phyloP scores from a whole-genome alignment of 2,888 invertebrate species.

The Icerya purchasi region DNA sequence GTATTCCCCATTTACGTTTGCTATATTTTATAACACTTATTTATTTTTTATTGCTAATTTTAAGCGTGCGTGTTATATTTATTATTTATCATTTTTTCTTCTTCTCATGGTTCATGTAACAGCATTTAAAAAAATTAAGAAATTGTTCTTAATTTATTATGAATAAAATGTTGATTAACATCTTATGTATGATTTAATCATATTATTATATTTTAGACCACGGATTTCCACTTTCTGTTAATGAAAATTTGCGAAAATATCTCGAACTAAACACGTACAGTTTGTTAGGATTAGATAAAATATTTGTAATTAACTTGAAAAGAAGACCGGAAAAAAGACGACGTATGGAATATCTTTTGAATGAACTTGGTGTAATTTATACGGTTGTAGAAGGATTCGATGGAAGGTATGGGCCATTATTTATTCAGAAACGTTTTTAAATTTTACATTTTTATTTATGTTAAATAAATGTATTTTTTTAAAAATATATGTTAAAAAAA shows the following conservation, averaged over 20 bases:
- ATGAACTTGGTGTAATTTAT: slow-evolving; percentile 59
- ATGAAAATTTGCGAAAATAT: slow-evolving; percentile 22
- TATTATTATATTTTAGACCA: slow-evolving; percentile 24
- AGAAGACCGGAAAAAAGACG: slow-evolving; percentile 54
- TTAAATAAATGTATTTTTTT: not conserved
- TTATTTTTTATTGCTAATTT: no score
- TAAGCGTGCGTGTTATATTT: no score
- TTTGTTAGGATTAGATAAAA: slow-evolving; percentile 48
- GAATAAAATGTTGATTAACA: no score
- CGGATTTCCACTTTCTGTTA: slow-evolving; percentile 23
- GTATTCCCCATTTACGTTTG: no score
- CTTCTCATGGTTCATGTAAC: no score
- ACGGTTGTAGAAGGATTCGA: slow-evolving; percentile 64
- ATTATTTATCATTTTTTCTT: no score
- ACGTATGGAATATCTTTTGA: slow-evolving; percentile 59
- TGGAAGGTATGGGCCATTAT: slow-evolving; percentile 43
- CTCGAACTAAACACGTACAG: slow-evolving; percentile 22
- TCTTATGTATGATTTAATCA: no score
- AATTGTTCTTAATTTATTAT: no score
- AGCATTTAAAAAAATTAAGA: no score
- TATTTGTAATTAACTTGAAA: slow-evolving; percentile 81
- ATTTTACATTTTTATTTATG: not conserved
- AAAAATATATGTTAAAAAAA: no score
- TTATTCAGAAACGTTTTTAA: not conserved
- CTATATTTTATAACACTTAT: no score